phyloP scores from a whole-genome alignment of 1,140 invertebrate species.

The Papilio helenus region DNA sequence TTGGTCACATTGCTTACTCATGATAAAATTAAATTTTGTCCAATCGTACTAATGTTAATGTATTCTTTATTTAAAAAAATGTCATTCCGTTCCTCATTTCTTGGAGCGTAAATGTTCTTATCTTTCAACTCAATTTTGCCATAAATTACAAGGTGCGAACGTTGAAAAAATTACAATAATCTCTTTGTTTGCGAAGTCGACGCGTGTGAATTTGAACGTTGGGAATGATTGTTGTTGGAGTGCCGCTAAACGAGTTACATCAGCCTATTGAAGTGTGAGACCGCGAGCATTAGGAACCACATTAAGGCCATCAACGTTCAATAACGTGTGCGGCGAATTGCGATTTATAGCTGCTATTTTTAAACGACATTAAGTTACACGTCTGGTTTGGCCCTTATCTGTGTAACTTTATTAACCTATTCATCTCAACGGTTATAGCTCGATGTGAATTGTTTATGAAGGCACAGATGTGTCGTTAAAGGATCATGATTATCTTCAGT shows the following conservation, averaged over 20 bases:
- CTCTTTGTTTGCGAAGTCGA: conserved; percentile 59
- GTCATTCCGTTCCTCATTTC: conserved; percentile 42
- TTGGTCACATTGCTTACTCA: no score
- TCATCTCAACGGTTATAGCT: conserved; percentile 48
- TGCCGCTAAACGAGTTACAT: conserved; percentile 54
- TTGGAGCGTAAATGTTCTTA: conserved; percentile 58
- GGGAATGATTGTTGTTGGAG: conserved; percentile 43
- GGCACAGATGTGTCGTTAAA: conserved; percentile 36
- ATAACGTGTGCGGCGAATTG: conserved; percentile 59
- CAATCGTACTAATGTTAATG: no score
- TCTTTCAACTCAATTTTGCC: conserved; percentile 58
- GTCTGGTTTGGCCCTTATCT: conserved; percentile 44
- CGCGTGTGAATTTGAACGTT: conserved; percentile 64
- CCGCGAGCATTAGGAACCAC: conserved; percentile 50
- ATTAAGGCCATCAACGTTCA: conserved; percentile 66
- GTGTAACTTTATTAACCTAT: conserved; percentile 55
- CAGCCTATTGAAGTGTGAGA: conserved; percentile 55
- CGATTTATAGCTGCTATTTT: conserved; percentile 61
- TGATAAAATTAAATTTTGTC: no score
- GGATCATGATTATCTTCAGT: conserved; percentile 36
- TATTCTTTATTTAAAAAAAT: neutral
- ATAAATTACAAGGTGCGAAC: conserved; percentile 60
- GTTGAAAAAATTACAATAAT: conserved; percentile 53
- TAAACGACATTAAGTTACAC: conserved; percentile 58
- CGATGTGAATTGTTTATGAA: conserved; percentile 48